Evolutionary conservation across 2,888 invertebrate genomes (phyloP).

Genomic region (Drosophila nr. perissopoda): DNA sequence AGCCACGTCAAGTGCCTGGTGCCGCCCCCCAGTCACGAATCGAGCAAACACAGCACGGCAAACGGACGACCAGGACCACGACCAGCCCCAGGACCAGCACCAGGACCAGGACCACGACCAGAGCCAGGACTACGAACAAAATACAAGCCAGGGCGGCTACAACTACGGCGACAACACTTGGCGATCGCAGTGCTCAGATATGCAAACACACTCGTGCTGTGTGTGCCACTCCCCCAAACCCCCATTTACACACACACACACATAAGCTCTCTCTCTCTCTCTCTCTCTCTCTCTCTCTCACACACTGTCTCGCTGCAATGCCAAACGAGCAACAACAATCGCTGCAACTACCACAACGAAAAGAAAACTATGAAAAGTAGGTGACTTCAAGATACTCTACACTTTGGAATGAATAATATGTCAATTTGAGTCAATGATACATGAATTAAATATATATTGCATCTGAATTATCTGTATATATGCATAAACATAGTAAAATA

Average conservation of each 20-base stretch:
- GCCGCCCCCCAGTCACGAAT: slow-evolving; percentile 62
- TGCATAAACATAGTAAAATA: background rate
- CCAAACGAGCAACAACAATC: background rate
- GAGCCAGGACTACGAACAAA: background rate
- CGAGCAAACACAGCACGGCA: slow-evolving; percentile 56
- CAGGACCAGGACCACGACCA: slow-evolving; percentile 1
- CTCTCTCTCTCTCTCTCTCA: background rate
- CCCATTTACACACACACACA: background rate
- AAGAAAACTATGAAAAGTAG: background rate
- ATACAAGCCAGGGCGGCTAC: slow-evolving; percentile 4
- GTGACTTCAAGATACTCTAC: background rate
- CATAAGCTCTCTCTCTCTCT: background rate
- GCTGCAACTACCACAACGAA: background rate
- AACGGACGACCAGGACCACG: slow-evolving; percentile 34
- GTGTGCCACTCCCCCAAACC: background rate
- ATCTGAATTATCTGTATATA: background rate
- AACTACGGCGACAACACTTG: slow-evolving; percentile 55
- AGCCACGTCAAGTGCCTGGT: slow-evolving; percentile 57
- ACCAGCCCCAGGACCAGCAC: background rate
- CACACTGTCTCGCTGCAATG: background rate
- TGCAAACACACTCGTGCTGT: slow-evolving; percentile 68
- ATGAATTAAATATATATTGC: background rate
- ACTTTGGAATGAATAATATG: background rate
- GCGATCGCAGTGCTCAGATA: slow-evolving; percentile 67
- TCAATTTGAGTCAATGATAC: background rate